These are phyloP conservation scores for Muricea muricata DNA, from an alignment of 92 coral and sea anemone species.

Conservation along the genomic window DNA sequence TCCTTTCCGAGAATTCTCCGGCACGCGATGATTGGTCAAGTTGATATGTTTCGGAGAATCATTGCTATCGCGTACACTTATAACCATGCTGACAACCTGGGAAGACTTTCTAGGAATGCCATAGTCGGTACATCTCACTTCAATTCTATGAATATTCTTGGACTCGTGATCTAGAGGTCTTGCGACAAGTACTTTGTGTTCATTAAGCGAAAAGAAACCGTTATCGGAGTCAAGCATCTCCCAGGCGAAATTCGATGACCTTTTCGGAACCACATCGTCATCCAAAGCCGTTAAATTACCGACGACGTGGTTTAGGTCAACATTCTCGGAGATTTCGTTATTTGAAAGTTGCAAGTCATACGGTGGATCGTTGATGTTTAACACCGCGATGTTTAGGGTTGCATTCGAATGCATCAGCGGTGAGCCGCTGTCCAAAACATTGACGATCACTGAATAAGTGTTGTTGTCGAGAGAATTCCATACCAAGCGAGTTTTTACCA, in stretches of 20 bases:
- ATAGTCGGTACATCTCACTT: slow-evolving; percentile 76
- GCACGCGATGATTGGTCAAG: slow-evolving; percentile 65
- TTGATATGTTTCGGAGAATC: slow-evolving; percentile 78
- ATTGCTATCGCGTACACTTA: slow-evolving; percentile 70
- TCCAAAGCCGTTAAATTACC: slow-evolving; percentile 82
- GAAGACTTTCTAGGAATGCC: slow-evolving; percentile 72
- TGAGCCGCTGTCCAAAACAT: slow-evolving; percentile 74
- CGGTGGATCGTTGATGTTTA: slow-evolving; percentile 91
- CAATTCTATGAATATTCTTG: slow-evolving; percentile 66
- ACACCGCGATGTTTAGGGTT: slow-evolving; percentile 58
- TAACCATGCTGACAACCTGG: neutral
- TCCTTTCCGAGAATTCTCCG: slow-evolving; percentile 77
- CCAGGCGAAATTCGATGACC: slow-evolving; percentile 74
- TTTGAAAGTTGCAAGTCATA: slow-evolving; percentile 70
- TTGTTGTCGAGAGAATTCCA: slow-evolving; percentile 71
- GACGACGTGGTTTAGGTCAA: slow-evolving; percentile 59
- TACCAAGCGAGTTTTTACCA: slow-evolving; percentile 20
- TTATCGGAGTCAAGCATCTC: slow-evolving; percentile 54
- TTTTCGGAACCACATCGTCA: slow-evolving; percentile 76
- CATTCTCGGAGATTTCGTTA: slow-evolving; percentile 72
- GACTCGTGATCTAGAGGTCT: slow-evolving; percentile 70
- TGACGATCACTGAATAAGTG: slow-evolving; percentile 55
- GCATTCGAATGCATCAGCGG: slow-evolving; percentile 80
- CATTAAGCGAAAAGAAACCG: slow-evolving; percentile 68
- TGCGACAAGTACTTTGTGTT: slow-evolving; percentile 67